Percentiles rank a stretch among this genome's conserved stretches.
phyloP scores from a whole-genome alignment of 2,797 vertebrate species.

The Danionella dracula region DNA sequence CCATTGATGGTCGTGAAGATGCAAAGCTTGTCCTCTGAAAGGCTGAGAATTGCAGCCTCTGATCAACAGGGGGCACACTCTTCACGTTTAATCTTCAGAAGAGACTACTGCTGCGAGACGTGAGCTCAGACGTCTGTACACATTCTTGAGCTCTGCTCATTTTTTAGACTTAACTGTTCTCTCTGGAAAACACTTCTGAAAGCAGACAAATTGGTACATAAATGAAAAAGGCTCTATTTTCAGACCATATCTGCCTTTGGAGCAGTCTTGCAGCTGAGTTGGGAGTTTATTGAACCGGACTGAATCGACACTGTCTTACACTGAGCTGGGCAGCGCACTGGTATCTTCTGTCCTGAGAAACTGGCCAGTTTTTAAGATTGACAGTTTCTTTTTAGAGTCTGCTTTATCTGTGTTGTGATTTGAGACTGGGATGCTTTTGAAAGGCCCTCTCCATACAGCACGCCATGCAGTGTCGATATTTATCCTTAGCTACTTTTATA shows the following conservation, averaged over 20 bases:
- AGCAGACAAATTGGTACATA: background rate
- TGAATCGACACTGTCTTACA: background rate
- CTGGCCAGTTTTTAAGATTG: too few species aligned
- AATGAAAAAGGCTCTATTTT: background rate
- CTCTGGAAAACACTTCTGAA: background rate
- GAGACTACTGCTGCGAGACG: background rate
- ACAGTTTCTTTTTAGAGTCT: too few species aligned
- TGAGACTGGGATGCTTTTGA: too few species aligned
- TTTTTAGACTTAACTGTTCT: background rate
- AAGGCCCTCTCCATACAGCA: too few species aligned
- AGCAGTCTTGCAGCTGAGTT: background rate
- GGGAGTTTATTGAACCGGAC: background rate
- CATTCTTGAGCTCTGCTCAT: background rate
- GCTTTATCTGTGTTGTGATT: too few species aligned
- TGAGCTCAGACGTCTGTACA: background rate
- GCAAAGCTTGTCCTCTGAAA: too few species aligned
- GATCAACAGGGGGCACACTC: conserved; percentile 34
- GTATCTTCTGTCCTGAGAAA: too few species aligned
- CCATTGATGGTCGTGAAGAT: background rate
- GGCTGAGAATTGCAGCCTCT: background rate
- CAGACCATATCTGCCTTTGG: too few species aligned
- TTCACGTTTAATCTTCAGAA: conserved; percentile 5
- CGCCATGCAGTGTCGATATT: too few species aligned
- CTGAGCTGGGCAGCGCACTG: background rate
- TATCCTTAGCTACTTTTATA: too few species aligned